Evolutionary conservation across 2,113 vertebrate species (phyloP).

Genomic region (Leiothrix lutea): DNA sequence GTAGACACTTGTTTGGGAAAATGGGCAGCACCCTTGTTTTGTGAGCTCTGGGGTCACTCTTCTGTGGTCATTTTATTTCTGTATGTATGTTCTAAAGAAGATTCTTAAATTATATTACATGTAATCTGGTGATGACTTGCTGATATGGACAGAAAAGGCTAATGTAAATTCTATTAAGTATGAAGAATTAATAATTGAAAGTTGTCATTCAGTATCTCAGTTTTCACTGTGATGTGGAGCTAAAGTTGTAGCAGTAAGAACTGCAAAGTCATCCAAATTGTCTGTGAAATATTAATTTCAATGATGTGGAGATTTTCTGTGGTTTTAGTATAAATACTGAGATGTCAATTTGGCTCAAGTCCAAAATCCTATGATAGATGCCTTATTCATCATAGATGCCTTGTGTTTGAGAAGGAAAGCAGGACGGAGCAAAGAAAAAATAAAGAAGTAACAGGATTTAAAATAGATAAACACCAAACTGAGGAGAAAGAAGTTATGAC

Average conservation of each 20-base stretch:
- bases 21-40: accelerated
- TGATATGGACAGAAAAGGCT: not conserved
- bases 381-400: not conserved
- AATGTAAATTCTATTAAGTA: not conserved
- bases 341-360: not conserved
- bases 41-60: not conserved
- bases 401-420: not conserved
- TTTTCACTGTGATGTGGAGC: not conserved
- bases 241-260: not conserved
- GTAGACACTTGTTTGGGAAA: not conserved
- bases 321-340: not conserved
- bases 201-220: not conserved
- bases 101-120: not conserved
- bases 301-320: not conserved
- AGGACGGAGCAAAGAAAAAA: not conserved
- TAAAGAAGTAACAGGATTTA: not conserved
- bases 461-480: not conserved
- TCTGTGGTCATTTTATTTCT: not conserved
- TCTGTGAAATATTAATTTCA: not conserved
- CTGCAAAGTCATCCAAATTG: not conserved
- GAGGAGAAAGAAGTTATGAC: not conserved
- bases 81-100: not conserved
- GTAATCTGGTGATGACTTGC: not conserved
- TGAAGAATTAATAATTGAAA: not conserved
- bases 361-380: not conserved